Base-by-base conservation (phyloP, 1,140 invertebrate species). In the Drosophila erecta region DNA sequence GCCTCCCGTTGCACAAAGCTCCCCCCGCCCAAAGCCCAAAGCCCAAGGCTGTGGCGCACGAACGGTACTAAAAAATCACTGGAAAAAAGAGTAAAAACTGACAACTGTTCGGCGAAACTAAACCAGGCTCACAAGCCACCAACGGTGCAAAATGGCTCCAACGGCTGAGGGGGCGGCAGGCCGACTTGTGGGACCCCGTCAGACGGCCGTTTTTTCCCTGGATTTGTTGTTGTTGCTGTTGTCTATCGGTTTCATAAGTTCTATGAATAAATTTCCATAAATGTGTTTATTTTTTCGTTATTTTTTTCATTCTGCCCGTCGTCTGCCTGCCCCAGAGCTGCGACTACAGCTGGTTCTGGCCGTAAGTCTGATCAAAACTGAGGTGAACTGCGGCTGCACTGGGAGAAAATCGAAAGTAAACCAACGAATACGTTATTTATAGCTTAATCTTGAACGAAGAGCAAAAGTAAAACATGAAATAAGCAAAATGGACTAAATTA, bases 221-320 rank as follows among this genome's bases (percentile, higher is more conserved):
- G 8, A 30, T 30, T 30, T 30, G 37, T 38, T 38, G 37, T 38
- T 84, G 73, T 41, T 81, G 74, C 17, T 81, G 81, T 87, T 86
- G 83, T 86, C 81, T 86, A 86, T 86, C 81, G 81, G 81, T 86
- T 87, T 86, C 84, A 86, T 86, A 86, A 86, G 83, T 91, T 91
- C 83, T 91, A 91, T 91, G 89, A 90, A 90, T 90, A 90, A 90
- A 90, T 90, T 90, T 90, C 89, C 89, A 91, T 90, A 90, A 86
- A 85, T 89, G 80, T 85, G 76, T 78, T 85, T 80, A 81, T 90
- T 90, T 90, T 83, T 83, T 74, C 73, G 67, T 70, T 55, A 65
- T 62, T 80, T 70, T 55, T 66, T 72, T 62, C 30, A 56, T 62
- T 65, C 62, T 80, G 64, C 62, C 72, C 54, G 64, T 69, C 79